Conservation (phyloP, 2,113 vertebrate genomes). For the Sula dactylatra region DNA sequence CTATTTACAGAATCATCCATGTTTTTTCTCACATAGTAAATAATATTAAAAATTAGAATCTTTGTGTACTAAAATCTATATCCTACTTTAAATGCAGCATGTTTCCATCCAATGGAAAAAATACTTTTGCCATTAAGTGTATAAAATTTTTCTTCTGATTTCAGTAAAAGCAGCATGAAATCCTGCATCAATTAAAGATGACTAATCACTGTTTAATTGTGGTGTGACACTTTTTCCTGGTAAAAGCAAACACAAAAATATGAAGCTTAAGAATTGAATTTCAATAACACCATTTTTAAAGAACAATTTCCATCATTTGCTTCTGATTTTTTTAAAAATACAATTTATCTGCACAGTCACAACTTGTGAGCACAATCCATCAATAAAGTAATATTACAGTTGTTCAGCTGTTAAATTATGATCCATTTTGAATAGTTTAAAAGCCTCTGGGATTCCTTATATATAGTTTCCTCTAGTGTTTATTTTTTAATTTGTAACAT, state of each 20-base stretch:
- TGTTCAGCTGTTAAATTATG: slow-evolving; percentile 49
- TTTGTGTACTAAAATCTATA: background rate
- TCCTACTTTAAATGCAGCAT: background rate
- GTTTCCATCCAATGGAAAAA: background rate
- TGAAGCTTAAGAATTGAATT: background rate
- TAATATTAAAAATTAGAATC: background rate
- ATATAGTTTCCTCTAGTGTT: slow-evolving; percentile 32
- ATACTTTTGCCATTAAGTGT: background rate
- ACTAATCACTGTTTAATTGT: background rate
- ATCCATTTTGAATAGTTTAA: slow-evolving; percentile 6
- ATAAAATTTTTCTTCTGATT: background rate
- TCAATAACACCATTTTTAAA: background rate
- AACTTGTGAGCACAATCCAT: background rate
- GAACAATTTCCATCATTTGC: background rate
- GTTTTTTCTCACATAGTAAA: background rate
- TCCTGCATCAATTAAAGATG: background rate
- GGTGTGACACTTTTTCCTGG: background rate
- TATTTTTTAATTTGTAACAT: slow-evolving; percentile 38
- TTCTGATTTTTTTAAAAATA: background rate
- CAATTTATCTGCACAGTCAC: background rate
- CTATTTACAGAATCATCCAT: background rate
- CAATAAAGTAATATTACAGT: slow-evolving; percentile 5
- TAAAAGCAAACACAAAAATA: background rate
- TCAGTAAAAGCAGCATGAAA: background rate
- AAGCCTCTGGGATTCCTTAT: background rate